Conservation (phyloP, 2,797 vertebrate genomes). For the Anomalospiza imberbis region DNA sequence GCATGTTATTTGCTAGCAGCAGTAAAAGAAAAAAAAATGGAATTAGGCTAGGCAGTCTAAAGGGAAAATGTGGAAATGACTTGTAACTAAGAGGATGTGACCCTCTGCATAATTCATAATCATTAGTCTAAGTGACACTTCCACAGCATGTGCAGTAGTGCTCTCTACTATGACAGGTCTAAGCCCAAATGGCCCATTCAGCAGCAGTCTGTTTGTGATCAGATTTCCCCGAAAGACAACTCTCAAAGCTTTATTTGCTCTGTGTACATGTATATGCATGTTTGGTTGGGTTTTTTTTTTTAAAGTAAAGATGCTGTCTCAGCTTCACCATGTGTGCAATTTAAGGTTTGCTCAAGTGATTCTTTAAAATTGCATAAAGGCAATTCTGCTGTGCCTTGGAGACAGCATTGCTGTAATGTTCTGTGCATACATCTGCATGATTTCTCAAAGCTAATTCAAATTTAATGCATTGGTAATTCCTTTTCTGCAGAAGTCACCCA, state of each 20-base stretch:
- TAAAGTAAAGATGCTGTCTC: conserved; percentile 69
- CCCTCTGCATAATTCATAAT: conserved; percentile 81
- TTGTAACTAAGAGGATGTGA: conserved; percentile 79
- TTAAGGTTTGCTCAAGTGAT: conserved; percentile 77
- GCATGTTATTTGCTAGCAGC: conserved; percentile 63
- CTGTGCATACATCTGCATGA: conserved; percentile 79
- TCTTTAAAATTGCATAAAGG: conserved; percentile 78
- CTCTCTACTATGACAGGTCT: conserved; percentile 35
- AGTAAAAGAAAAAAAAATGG: conserved; percentile 21
- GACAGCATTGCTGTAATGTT: conserved; percentile 71
- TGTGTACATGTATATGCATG: not conserved
- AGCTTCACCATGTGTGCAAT: conserved; percentile 74
- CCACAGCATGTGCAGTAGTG: conserved; percentile 62
- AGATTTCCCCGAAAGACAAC: conserved; percentile 63
- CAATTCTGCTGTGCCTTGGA: conserved; percentile 74
- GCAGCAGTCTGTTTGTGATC: conserved; percentile 56
- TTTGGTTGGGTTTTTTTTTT: not conserved
- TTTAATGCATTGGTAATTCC: conserved; percentile 80
- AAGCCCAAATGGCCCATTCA: conserved; percentile 64
- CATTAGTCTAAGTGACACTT: conserved; percentile 80
- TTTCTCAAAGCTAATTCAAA: conserved; percentile 79
- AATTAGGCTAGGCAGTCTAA: conserved; percentile 57
- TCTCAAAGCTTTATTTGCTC: conserved; percentile 56
- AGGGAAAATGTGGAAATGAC: conserved; percentile 75
- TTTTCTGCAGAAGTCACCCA: conserved; percentile 71